Evolutionary conservation across 2,113 vertebrate species (phyloP).

Genomic region (Ictalurus punctatus): DNA sequence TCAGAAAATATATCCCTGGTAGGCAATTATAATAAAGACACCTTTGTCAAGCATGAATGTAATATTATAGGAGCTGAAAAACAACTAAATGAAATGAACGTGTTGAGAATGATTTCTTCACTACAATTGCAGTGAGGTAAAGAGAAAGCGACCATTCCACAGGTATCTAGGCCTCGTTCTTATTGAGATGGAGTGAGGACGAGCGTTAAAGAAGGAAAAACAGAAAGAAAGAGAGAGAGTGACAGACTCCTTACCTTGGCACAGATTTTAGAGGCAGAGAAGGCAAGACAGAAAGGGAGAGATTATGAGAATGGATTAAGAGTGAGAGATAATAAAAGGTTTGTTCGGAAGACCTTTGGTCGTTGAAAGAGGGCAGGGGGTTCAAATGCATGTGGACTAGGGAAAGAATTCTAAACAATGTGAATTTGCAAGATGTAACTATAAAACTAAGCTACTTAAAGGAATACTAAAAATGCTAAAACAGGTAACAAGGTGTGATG

Average conservation of each 20-base stretch:
- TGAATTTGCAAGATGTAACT: not conserved
- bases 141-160: not conserved
- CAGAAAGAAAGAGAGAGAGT: not conserved
- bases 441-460: not conserved
- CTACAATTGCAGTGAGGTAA: constrained; percentile 3
- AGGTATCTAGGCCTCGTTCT: not conserved
- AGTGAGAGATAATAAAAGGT: constrained; percentile 41
- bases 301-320: constrained; percentile 45
- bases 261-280: constrained; percentile 56
- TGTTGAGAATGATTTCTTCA: not conserved
- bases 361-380: constrained; percentile 41
- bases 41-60: not conserved
- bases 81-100: constrained; percentile 1
- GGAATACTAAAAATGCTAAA: not conserved
- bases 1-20: not conserved
- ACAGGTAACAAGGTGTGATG: not conserved
- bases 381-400: constrained; percentile 40
- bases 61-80: constrained; percentile 10
- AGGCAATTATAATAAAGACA: not conserved
- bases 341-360: constrained; percentile 34
- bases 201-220: not conserved
- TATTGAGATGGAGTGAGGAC: not conserved
- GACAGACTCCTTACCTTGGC: constrained; percentile 61
- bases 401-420: constrained; percentile 12
- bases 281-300: constrained; percentile 45